phyloP scores from a whole-genome alignment of 2,113 vertebrate genomes.

The Eptesicus fuscus region DNA sequence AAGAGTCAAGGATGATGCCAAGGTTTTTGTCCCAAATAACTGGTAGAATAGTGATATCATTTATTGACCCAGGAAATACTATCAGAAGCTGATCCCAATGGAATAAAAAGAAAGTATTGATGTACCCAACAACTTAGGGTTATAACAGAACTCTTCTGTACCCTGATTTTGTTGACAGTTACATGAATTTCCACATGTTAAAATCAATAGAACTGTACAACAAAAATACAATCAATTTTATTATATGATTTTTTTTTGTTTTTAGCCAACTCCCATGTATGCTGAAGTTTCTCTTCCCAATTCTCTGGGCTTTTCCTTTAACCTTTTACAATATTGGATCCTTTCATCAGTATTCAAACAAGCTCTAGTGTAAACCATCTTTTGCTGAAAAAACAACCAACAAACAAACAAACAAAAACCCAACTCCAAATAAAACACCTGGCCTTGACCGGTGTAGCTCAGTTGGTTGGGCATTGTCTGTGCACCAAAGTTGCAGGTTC shows the following conservation, averaged over 20 bases:
- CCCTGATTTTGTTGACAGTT: neutral
- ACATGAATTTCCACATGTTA: neutral
- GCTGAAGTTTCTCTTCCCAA: neutral
- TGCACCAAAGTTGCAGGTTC: too few species aligned
- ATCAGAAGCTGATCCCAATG: neutral
- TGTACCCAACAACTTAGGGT: neutral
- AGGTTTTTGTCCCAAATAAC: neutral
- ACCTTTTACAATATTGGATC: neutral
- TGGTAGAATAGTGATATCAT: neutral
- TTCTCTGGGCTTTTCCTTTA: slow-evolving; percentile 7
- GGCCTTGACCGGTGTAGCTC: too few species aligned
- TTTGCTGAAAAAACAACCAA: neutral
- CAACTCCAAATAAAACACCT: too few species aligned
- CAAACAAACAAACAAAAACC: too few species aligned
- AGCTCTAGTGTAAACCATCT: neutral
- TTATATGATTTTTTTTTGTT: neutral
- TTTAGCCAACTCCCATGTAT: neutral
- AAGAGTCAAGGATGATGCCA: neutral
- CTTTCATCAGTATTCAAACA: neutral
- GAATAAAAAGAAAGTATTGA: neutral
- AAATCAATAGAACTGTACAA: neutral
- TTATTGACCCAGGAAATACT: neutral
- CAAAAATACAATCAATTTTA: neutral
- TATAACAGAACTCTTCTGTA: neutral
- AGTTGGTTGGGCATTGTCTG: too few species aligned